phyloP scores from a whole-genome alignment of 2,113 vertebrate species.

The Actenoides hombroni region DNA sequence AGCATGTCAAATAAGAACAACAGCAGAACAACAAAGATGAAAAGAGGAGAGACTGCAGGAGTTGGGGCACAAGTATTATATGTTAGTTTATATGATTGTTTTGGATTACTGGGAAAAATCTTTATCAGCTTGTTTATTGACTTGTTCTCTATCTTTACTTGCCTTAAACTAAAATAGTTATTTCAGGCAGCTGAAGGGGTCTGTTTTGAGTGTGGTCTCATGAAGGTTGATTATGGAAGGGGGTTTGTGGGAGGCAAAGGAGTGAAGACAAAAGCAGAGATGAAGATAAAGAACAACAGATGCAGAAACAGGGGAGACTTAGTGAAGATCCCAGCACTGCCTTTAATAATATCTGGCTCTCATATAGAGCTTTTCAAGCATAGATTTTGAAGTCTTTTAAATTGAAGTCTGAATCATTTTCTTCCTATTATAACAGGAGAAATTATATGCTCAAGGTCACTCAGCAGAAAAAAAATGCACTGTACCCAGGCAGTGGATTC shows the following conservation, averaged over 20 bases:
- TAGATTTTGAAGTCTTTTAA: constrained; percentile 3
- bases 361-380: neutral
- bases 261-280: neutral
- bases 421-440: neutral
- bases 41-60: neutral
- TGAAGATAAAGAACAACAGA: neutral
- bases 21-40: neutral
- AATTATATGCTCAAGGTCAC: neutral
- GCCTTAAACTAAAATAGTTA: neutral
- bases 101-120: neutral
- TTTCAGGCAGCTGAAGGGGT: neutral
- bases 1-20: neutral
- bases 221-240: neutral
- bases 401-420: constrained; percentile 12
- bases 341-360: neutral
- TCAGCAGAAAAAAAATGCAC: neutral
- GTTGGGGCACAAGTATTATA: neutral
- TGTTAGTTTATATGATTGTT: neutral
- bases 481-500: neutral
- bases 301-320: neutral
- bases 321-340: neutral
- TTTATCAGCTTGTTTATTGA: neutral
- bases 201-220: neutral
- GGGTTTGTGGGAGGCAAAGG: neutral
- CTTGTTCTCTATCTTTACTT: neutral